Evolutionary conservation across 2,888 invertebrate genomes (phyloP).

Genomic region (Agonum fuliginosum): DNA sequence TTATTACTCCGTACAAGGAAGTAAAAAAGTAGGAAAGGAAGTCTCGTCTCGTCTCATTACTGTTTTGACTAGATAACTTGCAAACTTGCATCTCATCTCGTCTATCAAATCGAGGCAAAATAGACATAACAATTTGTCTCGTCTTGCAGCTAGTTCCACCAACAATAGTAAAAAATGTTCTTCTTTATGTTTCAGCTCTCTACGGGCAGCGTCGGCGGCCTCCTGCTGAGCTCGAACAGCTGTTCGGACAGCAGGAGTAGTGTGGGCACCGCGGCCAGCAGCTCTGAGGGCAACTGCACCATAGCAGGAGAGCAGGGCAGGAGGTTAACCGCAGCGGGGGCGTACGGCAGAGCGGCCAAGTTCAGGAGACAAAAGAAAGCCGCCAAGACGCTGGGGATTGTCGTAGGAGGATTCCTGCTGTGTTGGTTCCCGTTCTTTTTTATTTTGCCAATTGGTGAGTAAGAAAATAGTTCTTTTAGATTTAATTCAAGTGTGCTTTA

Average conservation of each 20-base stretch:
- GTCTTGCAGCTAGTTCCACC: too few species aligned
- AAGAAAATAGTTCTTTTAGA: too few species aligned
- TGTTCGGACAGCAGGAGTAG: slow-evolving; percentile 50
- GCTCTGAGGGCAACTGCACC: slow-evolving; percentile 47
- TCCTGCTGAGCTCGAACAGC: slow-evolving; percentile 40
- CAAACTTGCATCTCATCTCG: too few species aligned
- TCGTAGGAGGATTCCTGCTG: slow-evolving; percentile 79
- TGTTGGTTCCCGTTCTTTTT: slow-evolving; percentile 84
- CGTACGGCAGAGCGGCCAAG: slow-evolving; percentile 71
- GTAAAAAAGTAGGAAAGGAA: too few species aligned
- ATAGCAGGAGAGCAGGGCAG: slow-evolving; percentile 56
- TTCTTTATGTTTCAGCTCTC: slow-evolving; percentile 40
- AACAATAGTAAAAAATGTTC: too few species aligned
- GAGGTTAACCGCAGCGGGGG: slow-evolving; percentile 59
- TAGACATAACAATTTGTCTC: too few species aligned
- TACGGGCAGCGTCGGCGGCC: slow-evolving; percentile 47
- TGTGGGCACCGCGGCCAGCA: slow-evolving; percentile 42
- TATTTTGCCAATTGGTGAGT: slow-evolving; percentile 78
- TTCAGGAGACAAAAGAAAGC: slow-evolving; percentile 79
- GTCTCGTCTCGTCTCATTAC: too few species aligned
- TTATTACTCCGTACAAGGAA: too few species aligned
- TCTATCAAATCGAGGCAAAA: too few species aligned
- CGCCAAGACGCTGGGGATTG: slow-evolving; percentile 79
- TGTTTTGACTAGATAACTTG: too few species aligned
- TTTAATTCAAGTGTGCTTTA: too few species aligned